These are phyloP conservation scores for Aleiodes alternator DNA, from an alignment of 2,888 invertebrate species.

Conservation along the genomic window DNA sequence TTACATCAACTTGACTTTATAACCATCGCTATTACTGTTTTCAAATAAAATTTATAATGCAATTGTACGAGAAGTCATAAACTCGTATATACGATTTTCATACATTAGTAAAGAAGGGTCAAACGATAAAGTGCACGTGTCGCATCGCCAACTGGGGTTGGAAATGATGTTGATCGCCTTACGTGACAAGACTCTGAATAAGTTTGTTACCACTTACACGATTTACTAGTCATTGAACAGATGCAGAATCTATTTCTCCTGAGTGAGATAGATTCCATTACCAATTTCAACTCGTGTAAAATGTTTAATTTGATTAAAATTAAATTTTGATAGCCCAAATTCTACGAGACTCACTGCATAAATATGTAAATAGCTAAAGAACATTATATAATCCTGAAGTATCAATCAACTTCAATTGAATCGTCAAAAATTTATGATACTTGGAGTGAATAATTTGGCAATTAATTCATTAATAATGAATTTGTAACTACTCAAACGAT, in stretches of 20 bases:
- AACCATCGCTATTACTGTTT: too few species aligned
- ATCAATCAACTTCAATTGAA: too few species aligned
- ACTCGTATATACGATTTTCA: slow-evolving; percentile 3
- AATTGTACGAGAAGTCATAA: slow-evolving; percentile 3
- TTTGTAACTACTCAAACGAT: too few species aligned
- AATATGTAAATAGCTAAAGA: too few species aligned
- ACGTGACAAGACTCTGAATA: slow-evolving; percentile 19
- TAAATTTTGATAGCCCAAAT: too few species aligned
- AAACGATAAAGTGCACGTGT: slow-evolving; percentile 30
- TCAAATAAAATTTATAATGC: background rate
- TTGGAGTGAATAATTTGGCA: too few species aligned
- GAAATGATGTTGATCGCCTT: slow-evolving; percentile 3
- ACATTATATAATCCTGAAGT: too few species aligned
- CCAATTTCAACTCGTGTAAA: background rate
- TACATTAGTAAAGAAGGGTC: slow-evolving; percentile 24
- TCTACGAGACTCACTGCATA: too few species aligned
- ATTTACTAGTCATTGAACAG: slow-evolving; percentile 17
- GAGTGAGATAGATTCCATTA: background rate
- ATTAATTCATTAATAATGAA: too few species aligned
- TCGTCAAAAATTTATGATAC: too few species aligned
- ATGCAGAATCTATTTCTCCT: background rate
- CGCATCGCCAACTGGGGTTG: background rate
- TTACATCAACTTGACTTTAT: too few species aligned
- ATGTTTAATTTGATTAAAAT: too few species aligned
- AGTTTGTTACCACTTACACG: background rate